phyloP scores from a whole-genome alignment of 2,888 invertebrate genomes.

The Thymelicus lineola region DNA sequence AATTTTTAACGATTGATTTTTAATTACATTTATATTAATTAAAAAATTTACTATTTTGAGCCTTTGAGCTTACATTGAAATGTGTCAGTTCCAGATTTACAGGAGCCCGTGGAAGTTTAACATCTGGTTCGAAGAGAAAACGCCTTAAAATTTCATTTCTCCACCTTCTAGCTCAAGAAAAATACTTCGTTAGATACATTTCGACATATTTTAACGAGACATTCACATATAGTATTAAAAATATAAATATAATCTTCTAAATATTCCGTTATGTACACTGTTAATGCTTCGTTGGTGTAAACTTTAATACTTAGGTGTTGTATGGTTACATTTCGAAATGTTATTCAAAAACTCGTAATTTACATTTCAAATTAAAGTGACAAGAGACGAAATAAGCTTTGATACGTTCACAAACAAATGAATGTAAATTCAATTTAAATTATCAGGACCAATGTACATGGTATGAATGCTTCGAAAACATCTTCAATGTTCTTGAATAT shows the following conservation, averaged over 20 bases:
- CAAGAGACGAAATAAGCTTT: constrained; percentile 3
- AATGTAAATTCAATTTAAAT: constrained; percentile 16
- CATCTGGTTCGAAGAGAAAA: constrained; percentile 34
- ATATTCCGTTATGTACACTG: constrained; percentile 33
- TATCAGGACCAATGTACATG: constrained; percentile 20
- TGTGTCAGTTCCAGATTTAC: constrained; percentile 37
- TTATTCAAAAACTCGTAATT: constrained; percentile 21
- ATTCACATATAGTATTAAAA: constrained; percentile 37
- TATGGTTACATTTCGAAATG: constrained; percentile 27
- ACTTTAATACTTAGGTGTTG: constrained; percentile 36
- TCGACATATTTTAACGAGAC: constrained; percentile 35
- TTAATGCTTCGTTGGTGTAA: constrained; percentile 37
- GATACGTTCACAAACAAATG: constrained; percentile 8
- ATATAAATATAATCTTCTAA: constrained; percentile 30
- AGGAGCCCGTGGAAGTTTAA: constrained; percentile 26
- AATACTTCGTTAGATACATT: constrained; percentile 32
- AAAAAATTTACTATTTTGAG: not conserved
- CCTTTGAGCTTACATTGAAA: not conserved
- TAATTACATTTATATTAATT: no score
- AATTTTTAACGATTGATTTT: no score
- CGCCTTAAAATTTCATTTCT: constrained; percentile 40
- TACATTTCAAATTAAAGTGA: constrained; percentile 4
- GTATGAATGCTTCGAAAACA: constrained; percentile 3
- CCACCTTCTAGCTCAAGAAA: constrained; percentile 32
- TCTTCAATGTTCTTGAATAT: not conserved